These are phyloP conservation scores for Amblyteles armatorius DNA, from an alignment of 2,888 invertebrate genomes.

Conservation along the genomic window DNA sequence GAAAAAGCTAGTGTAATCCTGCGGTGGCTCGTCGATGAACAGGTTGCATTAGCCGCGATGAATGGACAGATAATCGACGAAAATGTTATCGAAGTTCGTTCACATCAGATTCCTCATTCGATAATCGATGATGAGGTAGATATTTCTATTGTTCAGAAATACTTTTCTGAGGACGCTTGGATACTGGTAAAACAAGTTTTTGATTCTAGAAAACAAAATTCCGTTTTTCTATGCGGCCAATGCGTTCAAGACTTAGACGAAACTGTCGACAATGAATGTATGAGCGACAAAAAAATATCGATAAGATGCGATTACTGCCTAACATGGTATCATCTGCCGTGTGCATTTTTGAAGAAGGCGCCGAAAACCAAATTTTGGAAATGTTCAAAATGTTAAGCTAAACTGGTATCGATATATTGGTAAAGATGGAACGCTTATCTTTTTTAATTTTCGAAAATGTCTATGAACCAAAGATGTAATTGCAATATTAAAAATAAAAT, in stretches of 20 bases:
- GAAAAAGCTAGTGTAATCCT: not conserved
- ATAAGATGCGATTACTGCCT: conserved; percentile 35
- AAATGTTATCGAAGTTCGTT: conserved; percentile 8
- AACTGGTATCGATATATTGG: too few relatives aligned
- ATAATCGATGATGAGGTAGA: conserved; percentile 30
- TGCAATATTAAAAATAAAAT: not conserved
- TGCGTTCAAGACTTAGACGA: not conserved
- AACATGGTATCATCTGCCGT: conserved; percentile 33
- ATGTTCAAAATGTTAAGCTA: not conserved
- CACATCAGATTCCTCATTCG: conserved; percentile 17
- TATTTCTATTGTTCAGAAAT: conserved; percentile 23
- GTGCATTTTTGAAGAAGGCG: not conserved
- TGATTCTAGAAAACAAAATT: not conserved
- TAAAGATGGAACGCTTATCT: too few relatives aligned
- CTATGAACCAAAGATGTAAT: not conserved
- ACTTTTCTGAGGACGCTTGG: conserved; percentile 30
- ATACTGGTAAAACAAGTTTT: not conserved
- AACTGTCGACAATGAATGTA: not conserved
- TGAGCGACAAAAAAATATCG: not conserved
- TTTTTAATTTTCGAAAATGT: not conserved
- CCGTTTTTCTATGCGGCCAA: not conserved
- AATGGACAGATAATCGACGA: not conserved
- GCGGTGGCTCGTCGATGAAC: not conserved
- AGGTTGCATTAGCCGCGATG: conserved; percentile 3
- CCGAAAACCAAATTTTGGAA: conserved; percentile 23